Base-by-base conservation (phyloP, 1,140 invertebrate genomes). In the Ectropis grisescens region DNA sequence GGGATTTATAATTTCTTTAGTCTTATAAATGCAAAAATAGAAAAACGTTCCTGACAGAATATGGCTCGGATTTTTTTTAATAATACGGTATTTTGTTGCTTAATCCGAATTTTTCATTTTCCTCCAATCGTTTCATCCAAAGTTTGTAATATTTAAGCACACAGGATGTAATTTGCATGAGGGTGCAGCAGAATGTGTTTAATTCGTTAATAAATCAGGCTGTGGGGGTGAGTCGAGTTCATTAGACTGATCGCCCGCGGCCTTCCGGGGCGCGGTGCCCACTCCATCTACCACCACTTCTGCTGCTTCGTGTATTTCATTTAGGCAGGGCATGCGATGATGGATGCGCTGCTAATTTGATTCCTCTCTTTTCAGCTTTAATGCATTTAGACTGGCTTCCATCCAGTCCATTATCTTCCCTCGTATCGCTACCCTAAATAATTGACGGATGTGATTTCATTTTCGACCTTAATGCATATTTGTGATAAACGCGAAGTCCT, bases 161-260 rank as follows among this genome's bases (percentile, higher is more conserved):
- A 19, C 8, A 19, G 16, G 16, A 8, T 19, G 16, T 19, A 19
- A 68, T 64, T 72, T 62, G 52, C 54, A 66, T 59, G 61, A 61
- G 70, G 67, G 62, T 75, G 75, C 70, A 80, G 53, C 47, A 74
- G 70, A 70, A 78, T 78, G 75, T 72, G 68, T 74, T 81, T 80
- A 80, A 80, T 80, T 78, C 58, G 72, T 81, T 78, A 81, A 81
- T 81, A 81, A 81, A 81, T 81, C 75, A 78, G 72, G 60, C 61
- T 65, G 67, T 39, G 52, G 68, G 59, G 68, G 60, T 53, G 69
- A 59, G 53, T 40, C 44, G 58, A 67, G 68, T 81, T 78, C 72
- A 81, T 81, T 81, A 81, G 75, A 74, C 57, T 56, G 70, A 70
- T 78, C 61, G 68, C 71, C 69, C 50, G 47, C 62, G 58, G 75